Evolutionary conservation across 2,888 invertebrate species (phyloP).

Genomic region (Reticulitermes lucifugus): DNA sequence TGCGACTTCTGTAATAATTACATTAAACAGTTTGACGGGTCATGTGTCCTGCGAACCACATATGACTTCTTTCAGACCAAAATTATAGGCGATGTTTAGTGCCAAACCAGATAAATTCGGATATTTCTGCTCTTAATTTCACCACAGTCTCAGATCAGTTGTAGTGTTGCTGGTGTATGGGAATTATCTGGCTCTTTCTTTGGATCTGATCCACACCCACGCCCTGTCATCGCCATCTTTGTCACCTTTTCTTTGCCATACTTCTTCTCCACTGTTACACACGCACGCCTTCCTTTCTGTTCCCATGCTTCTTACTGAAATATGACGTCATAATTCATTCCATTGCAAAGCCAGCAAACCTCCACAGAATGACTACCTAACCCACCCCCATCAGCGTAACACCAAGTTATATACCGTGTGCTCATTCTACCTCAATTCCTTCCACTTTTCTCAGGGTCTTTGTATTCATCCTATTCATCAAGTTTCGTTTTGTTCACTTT

Average conservation of each 20-base stretch:
- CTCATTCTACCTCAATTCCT: constrained; percentile 20
- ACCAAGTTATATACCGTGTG: constrained; percentile 9
- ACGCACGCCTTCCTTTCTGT: constrained; percentile 47
- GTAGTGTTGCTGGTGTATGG: not conserved
- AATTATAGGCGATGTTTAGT: no score
- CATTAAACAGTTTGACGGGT: no score
- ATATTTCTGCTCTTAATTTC: not conserved
- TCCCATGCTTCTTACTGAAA: constrained; percentile 49
- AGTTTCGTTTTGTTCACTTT: constrained; percentile 17
- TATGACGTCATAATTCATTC: constrained; percentile 52
- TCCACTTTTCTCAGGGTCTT: constrained; percentile 28
- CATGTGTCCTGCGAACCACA: no score
- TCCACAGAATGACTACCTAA: constrained; percentile 34
- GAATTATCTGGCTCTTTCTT: not conserved
- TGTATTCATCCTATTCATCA: constrained; percentile 42
- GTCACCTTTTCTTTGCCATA: constrained; percentile 41
- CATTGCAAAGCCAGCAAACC: constrained; percentile 51
- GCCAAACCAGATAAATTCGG: no score
- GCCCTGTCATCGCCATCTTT: constrained; percentile 45
- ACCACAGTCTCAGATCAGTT: not conserved
- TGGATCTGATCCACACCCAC: not conserved
- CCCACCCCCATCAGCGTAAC: not conserved
- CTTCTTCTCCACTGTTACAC: constrained; percentile 40
- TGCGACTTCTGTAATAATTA: no score
- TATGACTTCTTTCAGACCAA: no score